These are phyloP conservation scores for Ceyx cyanopectus DNA, from an alignment of 2,113 vertebrate species.

Conservation along the genomic window DNA sequence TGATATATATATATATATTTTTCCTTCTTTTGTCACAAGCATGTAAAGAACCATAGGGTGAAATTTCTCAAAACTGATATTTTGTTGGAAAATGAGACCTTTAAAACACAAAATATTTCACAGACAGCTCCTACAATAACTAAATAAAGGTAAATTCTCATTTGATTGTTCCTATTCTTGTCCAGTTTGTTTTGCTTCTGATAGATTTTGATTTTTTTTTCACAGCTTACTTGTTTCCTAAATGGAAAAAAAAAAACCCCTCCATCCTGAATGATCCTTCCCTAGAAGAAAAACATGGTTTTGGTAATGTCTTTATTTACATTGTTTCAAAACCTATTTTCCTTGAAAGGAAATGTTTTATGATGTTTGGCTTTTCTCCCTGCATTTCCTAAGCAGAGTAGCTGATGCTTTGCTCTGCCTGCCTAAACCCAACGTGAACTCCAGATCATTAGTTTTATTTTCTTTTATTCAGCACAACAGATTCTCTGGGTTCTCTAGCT, in stretches of 20 bases:
- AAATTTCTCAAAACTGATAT: neutral
- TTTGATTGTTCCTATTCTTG: neutral
- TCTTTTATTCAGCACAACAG: neutral
- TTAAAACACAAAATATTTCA: neutral
- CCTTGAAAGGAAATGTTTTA: slow-evolving; percentile 64
- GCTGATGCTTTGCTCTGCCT: neutral
- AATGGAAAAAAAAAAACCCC: neutral
- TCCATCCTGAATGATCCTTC: neutral
- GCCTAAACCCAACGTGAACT: neutral
- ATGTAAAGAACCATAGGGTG: neutral
- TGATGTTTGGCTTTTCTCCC: slow-evolving; percentile 54
- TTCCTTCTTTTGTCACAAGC: neutral
- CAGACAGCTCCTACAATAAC: neutral
- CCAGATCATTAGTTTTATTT: neutral
- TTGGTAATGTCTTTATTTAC: slow-evolving; percentile 55
- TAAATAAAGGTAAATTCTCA: neutral
- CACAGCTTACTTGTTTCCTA: neutral
- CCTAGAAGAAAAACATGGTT: neutral
- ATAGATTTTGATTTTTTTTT: neutral
- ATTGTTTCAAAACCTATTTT: slow-evolving; percentile 50
- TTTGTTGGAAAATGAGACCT: neutral
- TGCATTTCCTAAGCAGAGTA: slow-evolving; percentile 22
- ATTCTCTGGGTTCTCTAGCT: neutral
- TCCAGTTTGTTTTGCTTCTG: neutral
- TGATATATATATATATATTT: neutral